Percentiles rank a stretch among this genome's conserved stretches.
Evolutionary conservation across 2,888 invertebrate species (phyloP).

Genomic region (Minunthozetes semirufus): DNA sequence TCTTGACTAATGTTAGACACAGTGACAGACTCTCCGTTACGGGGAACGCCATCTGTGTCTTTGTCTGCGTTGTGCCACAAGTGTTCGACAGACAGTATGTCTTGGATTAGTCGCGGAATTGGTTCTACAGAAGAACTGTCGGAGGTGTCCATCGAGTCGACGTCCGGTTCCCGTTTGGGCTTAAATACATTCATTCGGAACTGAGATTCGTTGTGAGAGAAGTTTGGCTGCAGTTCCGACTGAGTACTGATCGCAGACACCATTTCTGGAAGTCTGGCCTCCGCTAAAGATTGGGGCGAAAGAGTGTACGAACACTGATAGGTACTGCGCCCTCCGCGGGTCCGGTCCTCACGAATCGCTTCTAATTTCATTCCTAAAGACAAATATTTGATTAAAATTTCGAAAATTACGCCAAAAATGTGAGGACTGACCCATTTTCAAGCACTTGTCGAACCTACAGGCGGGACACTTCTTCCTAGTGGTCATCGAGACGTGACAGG

Average conservation of each 20-base stretch:
- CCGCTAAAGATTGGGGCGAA: conserved; percentile 53
- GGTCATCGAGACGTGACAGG: conserved; percentile 83
- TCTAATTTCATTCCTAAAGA: conserved; percentile 72
- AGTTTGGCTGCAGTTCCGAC: not conserved
- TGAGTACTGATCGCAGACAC: not conserved
- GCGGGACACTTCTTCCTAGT: conserved; percentile 95
- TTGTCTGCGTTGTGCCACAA: conserved; percentile 83
- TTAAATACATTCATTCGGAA: conserved; percentile 31
- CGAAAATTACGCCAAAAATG: not conserved
- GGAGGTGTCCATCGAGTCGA: conserved; percentile 31
- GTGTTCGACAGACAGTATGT: conserved; percentile 93
- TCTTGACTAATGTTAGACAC: conserved; percentile 63
- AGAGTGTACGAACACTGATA: conserved; percentile 90
- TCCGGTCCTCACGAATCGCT: conserved; percentile 90
- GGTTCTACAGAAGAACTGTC: conserved; percentile 37
- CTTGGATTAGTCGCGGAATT: conserved; percentile 50
- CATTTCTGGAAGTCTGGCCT: conserved; percentile 2
- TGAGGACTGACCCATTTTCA: conserved; percentile 65
- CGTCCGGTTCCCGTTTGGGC: conserved; percentile 34
- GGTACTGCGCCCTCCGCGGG: conserved; percentile 88
- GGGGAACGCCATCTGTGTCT: conserved; percentile 24
- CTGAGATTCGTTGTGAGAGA: conserved; percentile 9
- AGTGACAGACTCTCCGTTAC: conserved; percentile 42
- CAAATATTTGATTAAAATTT: not conserved
- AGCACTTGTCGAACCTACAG: conserved; percentile 90